A percentile compares a stretch with the other conserved stretches of the same genome.
These are phyloP conservation scores for Melieria picta DNA, from an alignment of 2,888 invertebrate species.

Conservation along the genomic window DNA sequence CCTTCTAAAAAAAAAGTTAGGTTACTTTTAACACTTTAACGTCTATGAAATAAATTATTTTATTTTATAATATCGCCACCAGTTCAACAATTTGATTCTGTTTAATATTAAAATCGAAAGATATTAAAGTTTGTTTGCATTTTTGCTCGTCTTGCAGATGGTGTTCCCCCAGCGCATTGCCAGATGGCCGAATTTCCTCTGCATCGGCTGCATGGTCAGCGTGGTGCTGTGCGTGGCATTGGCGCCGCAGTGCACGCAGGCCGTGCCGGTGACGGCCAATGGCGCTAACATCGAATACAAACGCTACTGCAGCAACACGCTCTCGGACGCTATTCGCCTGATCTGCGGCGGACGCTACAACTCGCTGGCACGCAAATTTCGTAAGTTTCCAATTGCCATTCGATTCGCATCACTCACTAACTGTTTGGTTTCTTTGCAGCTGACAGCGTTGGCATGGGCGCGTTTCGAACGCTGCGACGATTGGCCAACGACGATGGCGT, in stretches of 20 bases:
- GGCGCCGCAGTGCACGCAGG: conserved; percentile 39
- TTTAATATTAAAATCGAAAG: no score
- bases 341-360: conserved; percentile 56
- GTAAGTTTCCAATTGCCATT: conserved; percentile 49
- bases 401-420: not conserved
- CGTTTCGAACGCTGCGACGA: conserved; percentile 46
- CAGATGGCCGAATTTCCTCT: conserved; percentile 37
- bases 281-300: conserved; percentile 46
- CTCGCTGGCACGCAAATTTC: conserved; percentile 54
- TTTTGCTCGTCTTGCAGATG: conserved; percentile 47
- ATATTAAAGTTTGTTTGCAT: no score
- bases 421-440: conserved; percentile 40
- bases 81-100: no score
- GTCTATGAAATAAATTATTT: no score
- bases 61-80: no score
- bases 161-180: conserved; percentile 42
- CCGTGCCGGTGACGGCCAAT: conserved; percentile 40
- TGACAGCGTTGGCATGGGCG: conserved; percentile 45
- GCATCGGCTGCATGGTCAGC: conserved; percentile 42
- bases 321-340: conserved; percentile 54
- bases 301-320: conserved; percentile 56
- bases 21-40: no score
- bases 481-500: conserved; percentile 47
- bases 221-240: conserved; percentile 38
- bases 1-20: no score